phyloP scores from a whole-genome alignment of 2,888 invertebrate species.

The Teleogryllus oceanicus region DNA sequence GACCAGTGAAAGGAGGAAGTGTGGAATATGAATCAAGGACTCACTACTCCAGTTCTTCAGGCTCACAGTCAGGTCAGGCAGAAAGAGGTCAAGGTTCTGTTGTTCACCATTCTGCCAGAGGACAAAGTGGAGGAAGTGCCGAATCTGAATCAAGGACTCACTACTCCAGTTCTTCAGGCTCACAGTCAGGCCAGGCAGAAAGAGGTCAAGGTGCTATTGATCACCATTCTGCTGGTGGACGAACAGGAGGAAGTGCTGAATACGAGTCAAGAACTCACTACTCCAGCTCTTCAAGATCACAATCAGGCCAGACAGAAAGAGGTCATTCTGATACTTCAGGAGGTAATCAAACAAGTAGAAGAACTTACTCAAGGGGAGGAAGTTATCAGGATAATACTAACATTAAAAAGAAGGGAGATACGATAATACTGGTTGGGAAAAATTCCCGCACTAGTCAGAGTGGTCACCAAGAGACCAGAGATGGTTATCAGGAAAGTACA shows the following conservation, averaged over 20 bases:
- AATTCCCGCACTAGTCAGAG: background rate
- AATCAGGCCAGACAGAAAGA: background rate
- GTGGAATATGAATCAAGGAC: background rate
- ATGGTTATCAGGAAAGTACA: background rate
- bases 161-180: background rate
- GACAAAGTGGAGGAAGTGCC: background rate
- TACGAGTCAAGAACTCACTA: background rate
- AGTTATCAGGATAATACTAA: background rate
- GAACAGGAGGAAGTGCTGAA: background rate
- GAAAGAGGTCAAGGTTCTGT: background rate
- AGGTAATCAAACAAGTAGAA: background rate
- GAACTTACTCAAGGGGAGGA: background rate
- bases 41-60: background rate
- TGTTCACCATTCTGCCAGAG: background rate
- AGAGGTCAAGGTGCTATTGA: background rate
- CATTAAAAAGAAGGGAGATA: background rate
- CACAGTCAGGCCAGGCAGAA: background rate
- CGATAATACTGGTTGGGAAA: no score
- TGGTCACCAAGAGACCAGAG: background rate
- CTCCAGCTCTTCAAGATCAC: background rate
- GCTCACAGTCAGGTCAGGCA: background rate
- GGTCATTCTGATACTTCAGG: background rate
- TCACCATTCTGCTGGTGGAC: background rate
- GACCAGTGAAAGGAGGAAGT: background rate
- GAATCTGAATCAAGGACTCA: background rate